Evolutionary conservation across 1,140 invertebrate genomes (phyloP), one percentile per base, ranked within the genome.

Genomic region (Zaprionus africanus): DNA sequence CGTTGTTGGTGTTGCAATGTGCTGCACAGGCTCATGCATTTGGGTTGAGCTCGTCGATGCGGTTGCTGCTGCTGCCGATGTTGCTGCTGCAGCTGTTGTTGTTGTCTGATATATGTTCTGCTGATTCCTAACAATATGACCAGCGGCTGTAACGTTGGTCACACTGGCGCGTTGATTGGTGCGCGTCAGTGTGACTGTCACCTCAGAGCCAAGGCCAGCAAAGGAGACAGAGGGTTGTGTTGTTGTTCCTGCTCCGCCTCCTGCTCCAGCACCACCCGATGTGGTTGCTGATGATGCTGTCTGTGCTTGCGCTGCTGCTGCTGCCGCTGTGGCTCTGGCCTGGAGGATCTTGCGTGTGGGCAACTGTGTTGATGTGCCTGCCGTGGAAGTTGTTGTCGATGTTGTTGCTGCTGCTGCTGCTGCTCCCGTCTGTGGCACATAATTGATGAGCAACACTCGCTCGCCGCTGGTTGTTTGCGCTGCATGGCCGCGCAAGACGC

Each of bases 111-210:
- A 78, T 22, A 78, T 75, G 58, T 49, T 82, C 36, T 67, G 78
- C 66, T 88, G 81, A 71, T 92, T 91, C 62, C 91, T 78, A 79
- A 92, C 91, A 92, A 92, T 92, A 92, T 92, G 91, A 92, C 84
- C 91, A 72, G 91, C 87, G 90, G 90, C 73, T 43, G 85, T 84
- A 62, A 90, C 85, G 70, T 65, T 90, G 22, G 72, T 85, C 15
- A 85, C 73, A 19, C 82, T 90, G 63, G 76, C 81, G 31, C 87
- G 77, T 63, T 90, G 84, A 76, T 82, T 90, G 58, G 79, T 91
- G 51, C 91, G 91, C 66, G 91, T 92, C 68, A 92, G 12, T 4
- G 91, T 92, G 38, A 92, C 91, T 7, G 91, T 92, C 75, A 92
- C 91, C 78, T 92, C 91, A 80, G 91, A 92, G 73, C 91, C 91